Evolutionary conservation across 1,140 invertebrate genomes (phyloP), one percentile per base, ranked within the genome.

Genomic region (Euschistus heros): DNA sequence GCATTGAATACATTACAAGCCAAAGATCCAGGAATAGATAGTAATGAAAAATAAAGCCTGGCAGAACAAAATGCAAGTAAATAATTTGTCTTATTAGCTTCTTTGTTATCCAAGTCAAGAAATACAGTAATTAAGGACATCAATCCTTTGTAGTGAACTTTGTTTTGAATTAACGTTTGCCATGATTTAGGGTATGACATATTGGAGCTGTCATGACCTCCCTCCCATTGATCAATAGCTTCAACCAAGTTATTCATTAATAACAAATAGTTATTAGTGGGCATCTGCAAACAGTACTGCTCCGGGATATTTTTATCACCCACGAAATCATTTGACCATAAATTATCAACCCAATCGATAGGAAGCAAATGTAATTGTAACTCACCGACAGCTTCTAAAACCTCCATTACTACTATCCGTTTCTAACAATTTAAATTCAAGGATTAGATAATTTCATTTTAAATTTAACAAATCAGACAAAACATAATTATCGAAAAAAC

Each of bases 1-100:
- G 80, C 76, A 68, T 84, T 80, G 70, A 82, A 84, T 1, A 84
- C 72, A 46, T 79, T 72, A 70, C 80, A 84, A 3, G 80, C 79
- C 54, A 74, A 76, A 68, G 81, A 82, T 6, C 81, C 83, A 44
- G 79, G 77, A 27, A 82, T 70, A n/a, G 75, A 70, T 20, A 82
- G 68, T 1, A 81, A 68, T 6, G 74, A 71, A 30, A 81, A 74
- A 69, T 82, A 82, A 0, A 80, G 63, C 62, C 76, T 76, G 13
- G 76, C 73, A 2, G 79, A 78, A 27, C 72, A 67, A 0, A 80
- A 69, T 68, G 77, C 77, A 6, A 72, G 67, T 72, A 20, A 75
- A 71, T 7, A 73, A 68, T 3, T 76, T 73, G 55, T 75, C 72
- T 27, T 73, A 71, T 7, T 72, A 72, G 71, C 66, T 33, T 74